Base-by-base conservation (phyloP, 2,113 vertebrate genomes). In the Ceyx melanurus region DNA sequence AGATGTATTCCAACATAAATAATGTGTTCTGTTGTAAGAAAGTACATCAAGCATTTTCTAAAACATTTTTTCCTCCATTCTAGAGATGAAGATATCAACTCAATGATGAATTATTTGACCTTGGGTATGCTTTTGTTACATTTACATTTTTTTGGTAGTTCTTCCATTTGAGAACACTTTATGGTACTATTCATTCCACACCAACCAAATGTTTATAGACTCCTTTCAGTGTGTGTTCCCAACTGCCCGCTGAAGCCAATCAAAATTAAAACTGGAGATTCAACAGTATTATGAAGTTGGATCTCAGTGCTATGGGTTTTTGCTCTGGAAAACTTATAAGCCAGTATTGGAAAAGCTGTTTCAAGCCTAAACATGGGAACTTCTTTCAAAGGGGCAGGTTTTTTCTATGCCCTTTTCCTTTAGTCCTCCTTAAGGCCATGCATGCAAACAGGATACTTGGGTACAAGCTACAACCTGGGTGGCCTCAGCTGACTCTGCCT, bases 101-200 rank as follows among this genome's bases (percentile, higher is more conserved):
- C 91, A 40, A 94, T 99, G 91, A 64, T 97, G 93, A 91, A 91
- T 20, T 98, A 98, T 92, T 92, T 99, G 86, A 98, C 97, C 82
- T 97, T 91, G 95, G 98, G 99, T 99, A 97, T 94, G 96, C 94
- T 64, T 94, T 57, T 89, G 13, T 53, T 83, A 82, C 37, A 22
- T 88, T 93, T 96, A 28, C 40, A 4, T 66, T 77, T 50, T 81
- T 95, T 65, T 92, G 48, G 48, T 86, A 60, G 33, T 57, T 93
- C 51, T 89, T 21, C 81, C 17, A 50, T 78, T 20, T 78, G 13
- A 82, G 75, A 87, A 56, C 37, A 56, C 90, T 64, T 68, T 50
- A 17, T 75, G 11, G 22, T 71, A 54, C 18, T 21, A 35, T 86
- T 64, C 48, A 17, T 25, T 78, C 28, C 19, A n/a, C 66, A 51